Conservation (phyloP, 1,140 invertebrate genomes). For the Bombus sibiricus region DNA sequence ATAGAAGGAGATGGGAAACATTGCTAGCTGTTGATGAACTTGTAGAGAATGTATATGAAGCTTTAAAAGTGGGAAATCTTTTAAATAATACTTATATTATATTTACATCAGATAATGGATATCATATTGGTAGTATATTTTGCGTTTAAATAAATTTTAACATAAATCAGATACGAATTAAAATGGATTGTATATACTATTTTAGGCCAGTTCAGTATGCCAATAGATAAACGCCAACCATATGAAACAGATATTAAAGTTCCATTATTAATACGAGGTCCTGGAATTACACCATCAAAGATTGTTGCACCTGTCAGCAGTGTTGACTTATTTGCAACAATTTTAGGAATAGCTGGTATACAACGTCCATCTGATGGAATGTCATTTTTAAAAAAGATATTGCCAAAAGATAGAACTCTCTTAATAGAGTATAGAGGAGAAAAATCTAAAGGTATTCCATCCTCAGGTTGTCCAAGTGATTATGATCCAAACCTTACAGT, state of each 20-base stretch:
- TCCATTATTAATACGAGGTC: slow-evolving; percentile 91
- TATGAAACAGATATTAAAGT: slow-evolving; percentile 95
- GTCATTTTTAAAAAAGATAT: slow-evolving; percentile 68
- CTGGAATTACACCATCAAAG: slow-evolving; percentile 83
- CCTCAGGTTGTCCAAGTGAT: slow-evolving; percentile 84
- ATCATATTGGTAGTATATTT: slow-evolving; percentile 88
- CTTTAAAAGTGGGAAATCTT: slow-evolving; percentile 83
- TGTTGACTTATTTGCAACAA: slow-evolving; percentile 92
- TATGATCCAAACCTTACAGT: slow-evolving; percentile 84
- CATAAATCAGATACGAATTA: neutral
- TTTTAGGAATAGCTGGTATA: slow-evolving; percentile 87
- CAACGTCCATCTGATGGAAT: slow-evolving; percentile 79
- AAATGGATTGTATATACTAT: slow-evolving; percentile 26
- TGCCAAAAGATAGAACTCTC: slow-evolving; percentile 82
- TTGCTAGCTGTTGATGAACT: slow-evolving; percentile 94
- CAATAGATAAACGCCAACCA: slow-evolving; percentile 93
- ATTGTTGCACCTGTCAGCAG: slow-evolving; percentile 86
- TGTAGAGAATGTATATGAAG: slow-evolving; percentile 86
- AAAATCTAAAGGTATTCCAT: slow-evolving; percentile 82
- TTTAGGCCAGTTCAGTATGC: slow-evolving; percentile 92
- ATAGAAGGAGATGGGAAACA: slow-evolving; percentile 89
- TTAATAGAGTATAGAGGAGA: slow-evolving; percentile 93
- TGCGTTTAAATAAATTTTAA: neutral
- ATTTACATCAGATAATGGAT: slow-evolving; percentile 95
- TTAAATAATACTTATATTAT: slow-evolving; percentile 91